Evolutionary conservation across 2,888 invertebrate species (phyloP).

Genomic region (Drosophila picticornis): DNA sequence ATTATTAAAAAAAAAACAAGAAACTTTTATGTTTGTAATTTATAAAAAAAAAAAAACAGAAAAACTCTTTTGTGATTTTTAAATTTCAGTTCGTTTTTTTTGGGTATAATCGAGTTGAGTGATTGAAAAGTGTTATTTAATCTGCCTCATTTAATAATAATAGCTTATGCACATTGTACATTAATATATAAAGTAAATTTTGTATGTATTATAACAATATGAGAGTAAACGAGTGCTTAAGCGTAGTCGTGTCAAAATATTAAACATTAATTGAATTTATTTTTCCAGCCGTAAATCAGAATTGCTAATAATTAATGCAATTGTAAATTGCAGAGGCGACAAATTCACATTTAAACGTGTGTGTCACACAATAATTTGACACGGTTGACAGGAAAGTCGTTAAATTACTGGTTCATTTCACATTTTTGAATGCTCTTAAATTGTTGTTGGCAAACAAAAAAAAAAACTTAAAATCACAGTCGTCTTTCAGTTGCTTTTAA

Average conservation of each 20-base stretch:
- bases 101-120: background rate
- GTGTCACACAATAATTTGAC: background rate
- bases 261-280: slow-evolving; percentile 39
- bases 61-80: background rate
- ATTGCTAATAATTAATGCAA: slow-evolving; percentile 48
- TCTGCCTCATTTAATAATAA: background rate
- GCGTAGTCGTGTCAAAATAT: slow-evolving; percentile 31
- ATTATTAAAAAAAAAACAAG: background rate
- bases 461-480: background rate
- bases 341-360: slow-evolving; percentile 25
- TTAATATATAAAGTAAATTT: background rate
- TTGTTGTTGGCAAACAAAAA: background rate
- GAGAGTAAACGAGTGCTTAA: background rate
- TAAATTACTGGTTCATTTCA: slow-evolving; percentile 2
- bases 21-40: background rate
- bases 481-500: background rate
- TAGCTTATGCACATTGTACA: background rate
- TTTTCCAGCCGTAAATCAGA: slow-evolving; percentile 14
- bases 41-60: background rate
- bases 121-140: background rate
- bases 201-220: background rate
- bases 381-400: background rate
- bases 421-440: slow-evolving; percentile 1
- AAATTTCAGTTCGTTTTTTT: background rate
- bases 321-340: slow-evolving; percentile 19